Conservation (phyloP, 2,113 vertebrate species). For the Scatophagus argus region DNA sequence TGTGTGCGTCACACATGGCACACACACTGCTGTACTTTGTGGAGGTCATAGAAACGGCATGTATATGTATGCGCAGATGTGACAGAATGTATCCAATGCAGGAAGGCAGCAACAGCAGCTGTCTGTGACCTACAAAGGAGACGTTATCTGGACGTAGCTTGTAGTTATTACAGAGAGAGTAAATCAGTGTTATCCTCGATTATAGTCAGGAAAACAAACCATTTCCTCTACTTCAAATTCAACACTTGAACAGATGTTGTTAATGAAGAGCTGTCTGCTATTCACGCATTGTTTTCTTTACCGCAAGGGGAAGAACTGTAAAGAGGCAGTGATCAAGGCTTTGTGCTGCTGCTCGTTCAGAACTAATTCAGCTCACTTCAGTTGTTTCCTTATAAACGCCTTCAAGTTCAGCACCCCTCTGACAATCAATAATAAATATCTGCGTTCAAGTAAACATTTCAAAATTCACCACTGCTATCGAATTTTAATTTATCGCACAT, state of each 20-base stretch:
- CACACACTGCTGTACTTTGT: conserved; percentile 11
- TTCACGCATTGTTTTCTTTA: background rate
- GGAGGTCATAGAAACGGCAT: background rate
- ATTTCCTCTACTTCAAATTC: background rate
- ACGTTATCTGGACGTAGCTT: background rate
- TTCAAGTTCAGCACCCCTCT: background rate
- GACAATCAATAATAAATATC: background rate
- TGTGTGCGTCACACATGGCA: background rate
- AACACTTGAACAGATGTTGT: background rate
- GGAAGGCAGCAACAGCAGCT: conserved; percentile 13
- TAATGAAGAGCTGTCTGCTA: background rate
- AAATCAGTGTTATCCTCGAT: background rate
- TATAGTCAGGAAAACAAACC: background rate
- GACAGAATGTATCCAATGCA: too few relatives aligned
- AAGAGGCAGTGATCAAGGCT: background rate
- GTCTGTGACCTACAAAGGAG: background rate
- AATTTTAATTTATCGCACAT: conserved; percentile 15
- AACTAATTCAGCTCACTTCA: background rate
- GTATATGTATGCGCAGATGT: background rate
- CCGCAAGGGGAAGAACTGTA: background rate
- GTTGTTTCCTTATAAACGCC: background rate
- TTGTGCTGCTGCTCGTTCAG: background rate
- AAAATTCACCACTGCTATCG: background rate
- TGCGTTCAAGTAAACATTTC: background rate
- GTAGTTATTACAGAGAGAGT: background rate